A percentile compares a stretch with the other conserved stretches of the same genome.
Conservation (phyloP, 2,888 invertebrate genomes). For the Podotricha telesiphe region DNA sequence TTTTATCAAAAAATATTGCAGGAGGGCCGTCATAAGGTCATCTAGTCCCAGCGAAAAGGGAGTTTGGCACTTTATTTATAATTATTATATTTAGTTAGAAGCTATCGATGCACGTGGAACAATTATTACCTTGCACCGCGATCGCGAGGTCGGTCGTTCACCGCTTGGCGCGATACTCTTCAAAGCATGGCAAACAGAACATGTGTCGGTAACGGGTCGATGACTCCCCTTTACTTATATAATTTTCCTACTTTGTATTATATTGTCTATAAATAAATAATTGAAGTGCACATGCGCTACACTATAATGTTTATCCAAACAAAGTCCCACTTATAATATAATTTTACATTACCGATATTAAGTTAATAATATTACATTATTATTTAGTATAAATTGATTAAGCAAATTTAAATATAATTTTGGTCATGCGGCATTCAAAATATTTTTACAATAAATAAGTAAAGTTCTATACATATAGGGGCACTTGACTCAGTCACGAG, state of each 20-base stretch:
- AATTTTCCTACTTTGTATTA: constrained; percentile 37
- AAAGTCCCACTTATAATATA: background rate
- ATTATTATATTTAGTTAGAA: constrained; percentile 6
- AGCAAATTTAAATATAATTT: no score
- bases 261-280: constrained; percentile 33
- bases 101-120: constrained; percentile 38
- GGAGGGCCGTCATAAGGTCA: background rate
- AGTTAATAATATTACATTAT: background rate
- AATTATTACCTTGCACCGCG: constrained; percentile 42
- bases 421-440: background rate
- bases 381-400: no score
- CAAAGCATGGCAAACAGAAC: constrained; percentile 40
- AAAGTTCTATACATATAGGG: background rate
- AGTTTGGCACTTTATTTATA: background rate
- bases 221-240: constrained; percentile 46
- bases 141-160: constrained; percentile 49
- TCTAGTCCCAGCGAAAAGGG: background rate
- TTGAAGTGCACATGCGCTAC: constrained; percentile 14
- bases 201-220: constrained; percentile 45
- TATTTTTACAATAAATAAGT: background rate
- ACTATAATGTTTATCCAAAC: constrained; percentile 9
- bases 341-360: background rate
- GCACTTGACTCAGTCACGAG: background rate
- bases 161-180: constrained; percentile 41
- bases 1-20: background rate